phyloP scores from a whole-genome alignment of 2,888 invertebrate species.

The Nysson spinosus region DNA sequence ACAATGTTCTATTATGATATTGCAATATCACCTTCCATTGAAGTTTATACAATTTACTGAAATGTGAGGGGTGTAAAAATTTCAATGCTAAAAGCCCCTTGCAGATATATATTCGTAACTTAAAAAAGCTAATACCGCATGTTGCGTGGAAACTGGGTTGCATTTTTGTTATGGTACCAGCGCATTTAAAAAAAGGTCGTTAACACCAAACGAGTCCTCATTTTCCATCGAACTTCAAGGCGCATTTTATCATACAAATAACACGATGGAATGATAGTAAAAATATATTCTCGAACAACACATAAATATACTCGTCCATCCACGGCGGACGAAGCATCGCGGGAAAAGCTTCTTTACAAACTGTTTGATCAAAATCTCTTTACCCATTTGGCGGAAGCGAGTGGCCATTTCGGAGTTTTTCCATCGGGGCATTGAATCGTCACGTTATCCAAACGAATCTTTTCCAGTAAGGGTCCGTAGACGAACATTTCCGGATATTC shows the following conservation, averaged over 20 bases:
- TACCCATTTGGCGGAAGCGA: constrained; percentile 32
- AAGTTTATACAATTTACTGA: too few species aligned
- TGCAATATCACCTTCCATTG: too few species aligned
- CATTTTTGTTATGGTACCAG: too few species aligned
- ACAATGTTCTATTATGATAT: too few species aligned
- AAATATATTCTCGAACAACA: constrained; percentile 2
- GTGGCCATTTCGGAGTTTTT: constrained; percentile 30
- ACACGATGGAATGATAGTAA: constrained; percentile 4
- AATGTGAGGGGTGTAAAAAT: too few species aligned
- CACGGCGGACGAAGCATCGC: constrained; percentile 14
- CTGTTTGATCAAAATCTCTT: constrained; percentile 42
- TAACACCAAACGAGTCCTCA: not conserved
- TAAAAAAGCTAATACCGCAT: too few species aligned
- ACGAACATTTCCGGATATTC: constrained; percentile 50
- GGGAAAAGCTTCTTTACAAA: constrained; percentile 37
- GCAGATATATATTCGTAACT: too few species aligned
- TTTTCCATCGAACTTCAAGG: not conserved
- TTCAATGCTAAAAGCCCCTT: too few species aligned
- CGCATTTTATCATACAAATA: constrained; percentile 40
- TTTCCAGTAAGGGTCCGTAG: constrained; percentile 39
- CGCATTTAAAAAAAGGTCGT: not conserved
- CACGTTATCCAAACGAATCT: constrained; percentile 59
- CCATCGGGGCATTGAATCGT: constrained; percentile 41
- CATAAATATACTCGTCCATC: not conserved
- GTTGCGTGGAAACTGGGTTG: too few species aligned